A percentile compares a stretch with the other conserved stretches of the same genome.
phyloP scores from a whole-genome alignment of 2,888 invertebrate species.

The Drosophila acutilabella region DNA sequence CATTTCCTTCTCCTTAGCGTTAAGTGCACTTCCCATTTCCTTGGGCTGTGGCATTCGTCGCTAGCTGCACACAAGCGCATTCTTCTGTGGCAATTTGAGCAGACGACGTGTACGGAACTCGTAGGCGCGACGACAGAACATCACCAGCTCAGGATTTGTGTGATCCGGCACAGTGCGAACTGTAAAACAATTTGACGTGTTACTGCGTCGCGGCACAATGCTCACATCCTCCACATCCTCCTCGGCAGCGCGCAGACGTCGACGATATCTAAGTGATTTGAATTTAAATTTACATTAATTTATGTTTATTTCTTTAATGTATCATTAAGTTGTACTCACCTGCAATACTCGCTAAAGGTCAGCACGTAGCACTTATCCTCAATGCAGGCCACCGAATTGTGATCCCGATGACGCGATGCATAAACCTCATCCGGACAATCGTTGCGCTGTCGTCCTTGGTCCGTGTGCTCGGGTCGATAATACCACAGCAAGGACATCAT shows the following conservation, averaged over 20 bases:
- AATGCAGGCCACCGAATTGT: conserved; percentile 98
- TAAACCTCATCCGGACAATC: conserved; percentile 97
- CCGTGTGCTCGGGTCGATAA: conserved; percentile 98
- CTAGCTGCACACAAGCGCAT: conserved; percentile 53
- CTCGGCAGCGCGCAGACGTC: conserved; percentile 91
- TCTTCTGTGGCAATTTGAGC: conserved; percentile 84
- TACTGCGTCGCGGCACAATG: conserved; percentile 89
- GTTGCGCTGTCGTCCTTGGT: conserved; percentile 91
- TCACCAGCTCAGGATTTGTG: conserved; percentile 93
- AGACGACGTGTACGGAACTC: conserved; percentile 94
- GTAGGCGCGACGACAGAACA: conserved; percentile 97
- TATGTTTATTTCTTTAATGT: background rate
- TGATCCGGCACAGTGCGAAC: conserved; percentile 87
- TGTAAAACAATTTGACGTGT: conserved; percentile 86
- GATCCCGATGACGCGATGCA: conserved; percentile 97
- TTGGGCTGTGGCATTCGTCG: conserved; percentile 26
- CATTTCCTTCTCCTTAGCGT: background rate
- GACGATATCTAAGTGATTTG: conserved; percentile 89
- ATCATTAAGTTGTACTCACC: conserved; percentile 86
- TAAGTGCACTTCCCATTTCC: background rate
- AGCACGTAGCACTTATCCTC: conserved; percentile 99
- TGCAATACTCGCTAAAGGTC: conserved; percentile 98
- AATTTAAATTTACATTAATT: background rate
- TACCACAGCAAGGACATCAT: conserved; percentile 99
- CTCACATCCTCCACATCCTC: conserved; percentile 91